Percentiles rank a stretch among this genome's conserved stretches.
These are phyloP conservation scores for Cheiracanthium punctorium DNA, from an alignment of 2,888 invertebrate species.

Conservation along the genomic window DNA sequence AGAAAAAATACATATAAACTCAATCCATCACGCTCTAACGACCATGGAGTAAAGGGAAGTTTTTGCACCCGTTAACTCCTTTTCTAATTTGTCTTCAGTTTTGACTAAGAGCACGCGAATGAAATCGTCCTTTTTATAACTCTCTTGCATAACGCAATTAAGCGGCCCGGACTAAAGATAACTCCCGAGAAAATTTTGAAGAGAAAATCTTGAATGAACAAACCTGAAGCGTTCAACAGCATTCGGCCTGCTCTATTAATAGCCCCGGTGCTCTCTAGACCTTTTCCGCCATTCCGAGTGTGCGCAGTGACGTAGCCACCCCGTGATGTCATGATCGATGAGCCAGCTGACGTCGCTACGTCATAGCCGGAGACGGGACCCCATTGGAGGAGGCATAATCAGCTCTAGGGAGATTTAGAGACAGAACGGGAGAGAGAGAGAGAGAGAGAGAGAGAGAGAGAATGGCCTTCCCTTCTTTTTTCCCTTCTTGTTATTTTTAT, in stretches of 20 bases:
- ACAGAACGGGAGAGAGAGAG: neutral
- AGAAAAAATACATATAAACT: too few relatives aligned
- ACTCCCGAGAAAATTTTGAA: neutral
- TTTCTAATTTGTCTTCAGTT: neutral
- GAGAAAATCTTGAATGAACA: conserved; percentile 36
- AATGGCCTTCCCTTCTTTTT: too few relatives aligned
- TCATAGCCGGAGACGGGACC: conserved; percentile 13
- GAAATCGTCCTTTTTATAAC: conserved; percentile 14
- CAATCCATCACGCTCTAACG: neutral
- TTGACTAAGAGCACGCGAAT: neutral
- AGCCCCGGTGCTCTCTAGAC: conserved; percentile 25
- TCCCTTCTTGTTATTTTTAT: too few relatives aligned
- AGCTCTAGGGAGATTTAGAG: conserved; percentile 4
- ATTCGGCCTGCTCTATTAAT: conserved; percentile 52
- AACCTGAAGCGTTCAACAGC: neutral
- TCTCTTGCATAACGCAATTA: neutral
- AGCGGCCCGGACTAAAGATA: neutral
- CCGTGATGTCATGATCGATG: conserved; percentile 61
- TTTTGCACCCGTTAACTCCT: neutral
- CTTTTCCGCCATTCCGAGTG: conserved; percentile 6
- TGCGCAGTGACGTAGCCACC: conserved; percentile 56
- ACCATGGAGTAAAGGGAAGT: neutral
- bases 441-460: too few relatives aligned
- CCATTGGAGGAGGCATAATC: neutral
- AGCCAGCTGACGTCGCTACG: conserved; percentile 60